A percentile compares a stretch with the other conserved stretches of the same genome.
These are phyloP conservation scores for Trematocara variabile DNA, from an alignment of 2,113 vertebrate species.

Conservation along the genomic window DNA sequence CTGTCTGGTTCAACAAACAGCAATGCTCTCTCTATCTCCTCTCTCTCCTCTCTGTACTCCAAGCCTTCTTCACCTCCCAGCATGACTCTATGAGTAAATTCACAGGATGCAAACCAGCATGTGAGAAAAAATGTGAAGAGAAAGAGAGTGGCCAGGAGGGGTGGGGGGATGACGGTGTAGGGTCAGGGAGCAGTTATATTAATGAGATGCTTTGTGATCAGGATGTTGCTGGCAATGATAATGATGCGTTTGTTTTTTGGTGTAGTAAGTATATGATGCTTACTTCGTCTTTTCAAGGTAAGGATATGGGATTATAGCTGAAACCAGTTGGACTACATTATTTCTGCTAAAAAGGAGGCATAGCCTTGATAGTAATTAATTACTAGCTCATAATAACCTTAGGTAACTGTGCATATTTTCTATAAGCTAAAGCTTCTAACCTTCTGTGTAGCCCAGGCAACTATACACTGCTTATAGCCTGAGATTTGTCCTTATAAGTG, in stretches of 20 bases:
- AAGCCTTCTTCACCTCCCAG: background rate
- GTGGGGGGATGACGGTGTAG: background rate
- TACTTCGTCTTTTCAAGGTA: background rate
- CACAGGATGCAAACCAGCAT: background rate
- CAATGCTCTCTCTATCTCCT: background rate
- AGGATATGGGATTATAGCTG: background rate
- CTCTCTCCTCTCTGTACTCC: background rate
- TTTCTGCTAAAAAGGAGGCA: background rate
- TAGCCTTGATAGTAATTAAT: background rate
- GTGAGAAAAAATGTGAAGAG: background rate
- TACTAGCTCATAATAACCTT: background rate
- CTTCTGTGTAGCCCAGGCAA: background rate
- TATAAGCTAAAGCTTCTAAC: background rate
- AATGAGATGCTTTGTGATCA: background rate
- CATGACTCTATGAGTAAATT: constrained; percentile 5
- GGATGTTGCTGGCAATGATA: background rate
- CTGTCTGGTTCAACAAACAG: constrained; percentile 48
- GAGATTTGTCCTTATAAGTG: background rate
- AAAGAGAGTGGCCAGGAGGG: background rate
- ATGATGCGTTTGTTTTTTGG: background rate
- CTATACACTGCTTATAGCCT: background rate
- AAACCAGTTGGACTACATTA: background rate
- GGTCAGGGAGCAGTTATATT: background rate
- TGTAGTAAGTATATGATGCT: background rate
- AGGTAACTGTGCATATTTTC: background rate